Percentiles rank a stretch among this genome's conserved stretches.
These are phyloP conservation scores for Lutraria lutraria DNA, from an alignment of 2,888 invertebrate species.

Conservation along the genomic window DNA sequence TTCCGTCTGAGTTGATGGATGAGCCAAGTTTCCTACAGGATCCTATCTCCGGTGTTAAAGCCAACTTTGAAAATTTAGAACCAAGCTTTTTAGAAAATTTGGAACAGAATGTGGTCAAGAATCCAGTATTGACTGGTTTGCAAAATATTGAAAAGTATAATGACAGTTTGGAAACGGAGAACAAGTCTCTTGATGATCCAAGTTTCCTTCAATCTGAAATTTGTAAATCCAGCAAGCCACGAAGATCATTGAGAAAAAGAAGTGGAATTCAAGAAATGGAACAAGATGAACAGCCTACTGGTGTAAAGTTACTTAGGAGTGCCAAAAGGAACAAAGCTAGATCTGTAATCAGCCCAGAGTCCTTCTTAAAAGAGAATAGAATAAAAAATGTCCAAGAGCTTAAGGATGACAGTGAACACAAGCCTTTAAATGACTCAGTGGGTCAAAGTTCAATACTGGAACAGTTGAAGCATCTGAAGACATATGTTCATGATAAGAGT, in stretches of 20 bases:
- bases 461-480: slow-evolving; percentile 73
- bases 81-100: slow-evolving; percentile 46
- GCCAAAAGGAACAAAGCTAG: slow-evolving; percentile 50
- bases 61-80: slow-evolving; percentile 20
- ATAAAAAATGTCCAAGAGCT: slow-evolving; percentile 46
- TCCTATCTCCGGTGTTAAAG: neutral
- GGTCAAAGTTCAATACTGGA: slow-evolving; percentile 76
- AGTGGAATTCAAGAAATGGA: slow-evolving; percentile 36
- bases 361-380: slow-evolving; percentile 76
- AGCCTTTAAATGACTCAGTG: slow-evolving; percentile 72
- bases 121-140: slow-evolving; percentile 29
- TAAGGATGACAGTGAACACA: slow-evolving; percentile 15
- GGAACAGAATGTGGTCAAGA: neutral
- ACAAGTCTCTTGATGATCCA: slow-evolving; percentile 48
- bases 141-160: slow-evolving; percentile 48
- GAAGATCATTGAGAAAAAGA: slow-evolving; percentile 43
- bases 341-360: slow-evolving; percentile 73
- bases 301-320: slow-evolving; percentile 52
- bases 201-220: slow-evolving; percentile 55
- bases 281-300: slow-evolving; percentile 39
- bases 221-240: neutral
- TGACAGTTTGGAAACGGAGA: slow-evolving; percentile 56
- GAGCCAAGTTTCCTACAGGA: slow-evolving; percentile 45
- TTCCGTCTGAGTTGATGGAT: neutral
- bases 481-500: slow-evolving; percentile 67